Evolutionary conservation across 2,888 invertebrate species (phyloP).

Genomic region (Deroplatys truncata): DNA sequence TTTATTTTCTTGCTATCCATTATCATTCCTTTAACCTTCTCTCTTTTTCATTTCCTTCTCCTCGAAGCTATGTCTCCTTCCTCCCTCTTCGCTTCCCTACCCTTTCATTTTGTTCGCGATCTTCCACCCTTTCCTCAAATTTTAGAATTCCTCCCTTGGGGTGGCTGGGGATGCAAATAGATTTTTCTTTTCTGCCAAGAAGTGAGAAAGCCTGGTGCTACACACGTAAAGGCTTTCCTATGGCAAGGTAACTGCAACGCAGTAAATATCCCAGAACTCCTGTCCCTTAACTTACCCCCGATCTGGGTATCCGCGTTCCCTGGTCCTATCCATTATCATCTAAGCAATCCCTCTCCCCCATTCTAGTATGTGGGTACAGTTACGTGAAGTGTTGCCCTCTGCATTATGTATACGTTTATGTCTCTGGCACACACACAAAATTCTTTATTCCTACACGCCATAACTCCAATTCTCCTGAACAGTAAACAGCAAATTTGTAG

Average conservation of each 20-base stretch:
- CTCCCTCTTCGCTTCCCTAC: neutral
- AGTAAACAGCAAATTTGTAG: too few species aligned
- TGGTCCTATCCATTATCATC: neutral
- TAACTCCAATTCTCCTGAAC: too few species aligned
- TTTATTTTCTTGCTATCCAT: neutral
- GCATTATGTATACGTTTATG: too few species aligned
- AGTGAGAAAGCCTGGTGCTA: neutral
- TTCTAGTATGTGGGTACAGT: too few species aligned
- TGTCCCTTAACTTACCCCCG: neutral
- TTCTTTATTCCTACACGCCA: too few species aligned
- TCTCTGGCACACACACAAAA: too few species aligned
- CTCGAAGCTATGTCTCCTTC: neutral
- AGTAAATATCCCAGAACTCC: neutral
- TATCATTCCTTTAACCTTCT: neutral
- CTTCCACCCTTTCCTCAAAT: neutral
- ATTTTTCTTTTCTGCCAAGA: neutral
- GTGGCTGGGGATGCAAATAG: constrained; percentile 3
- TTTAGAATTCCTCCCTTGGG: constrained; percentile 1
- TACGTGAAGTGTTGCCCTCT: too few species aligned
- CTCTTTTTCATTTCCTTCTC: neutral
- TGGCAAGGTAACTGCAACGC: neutral
- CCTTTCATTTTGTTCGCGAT: neutral
- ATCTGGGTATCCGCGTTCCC: neutral
- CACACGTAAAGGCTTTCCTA: neutral
- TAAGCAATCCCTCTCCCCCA: too few species aligned